Evolutionary conservation across 1,140 invertebrate genomes (phyloP).

Genomic region (Penaeus japonicus): DNA sequence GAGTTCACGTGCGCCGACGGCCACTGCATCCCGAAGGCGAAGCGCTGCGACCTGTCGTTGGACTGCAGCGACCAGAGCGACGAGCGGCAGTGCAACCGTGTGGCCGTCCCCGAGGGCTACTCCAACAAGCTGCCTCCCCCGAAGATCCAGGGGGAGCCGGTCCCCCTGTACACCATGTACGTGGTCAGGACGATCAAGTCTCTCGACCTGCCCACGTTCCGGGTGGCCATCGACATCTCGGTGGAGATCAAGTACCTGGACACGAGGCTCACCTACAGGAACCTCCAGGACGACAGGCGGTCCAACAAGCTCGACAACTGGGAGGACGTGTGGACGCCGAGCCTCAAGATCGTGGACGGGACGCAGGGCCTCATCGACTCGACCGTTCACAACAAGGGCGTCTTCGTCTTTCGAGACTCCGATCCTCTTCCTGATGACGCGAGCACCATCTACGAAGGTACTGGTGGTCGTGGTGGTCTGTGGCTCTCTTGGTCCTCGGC

Average conservation of each 20-base stretch:
- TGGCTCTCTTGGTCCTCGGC: too few species aligned
- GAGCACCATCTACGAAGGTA: constrained; percentile 37
- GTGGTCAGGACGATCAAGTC: constrained; percentile 17
- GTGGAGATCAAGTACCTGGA: too few species aligned
- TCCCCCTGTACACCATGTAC: constrained; percentile 2
- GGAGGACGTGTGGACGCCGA: constrained; percentile 3
- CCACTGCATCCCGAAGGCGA: constrained; percentile 21
- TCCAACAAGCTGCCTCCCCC: constrained; percentile 14
- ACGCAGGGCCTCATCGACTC: not conserved
- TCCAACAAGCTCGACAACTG: too few species aligned
- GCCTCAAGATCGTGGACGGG: constrained; percentile 18
- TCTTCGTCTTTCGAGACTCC: not conserved
- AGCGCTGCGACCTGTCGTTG: constrained; percentile 23
- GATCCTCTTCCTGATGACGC: constrained; percentile 24
- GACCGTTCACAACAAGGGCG: not conserved
- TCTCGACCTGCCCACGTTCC: constrained; percentile 19
- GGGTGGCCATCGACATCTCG: not conserved
- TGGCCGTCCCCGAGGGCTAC: constrained; percentile 11
- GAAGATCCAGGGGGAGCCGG: not conserved
- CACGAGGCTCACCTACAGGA: too few species aligned
- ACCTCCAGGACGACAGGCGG: too few species aligned
- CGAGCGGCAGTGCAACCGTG: constrained; percentile 29
- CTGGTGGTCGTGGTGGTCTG: too few species aligned
- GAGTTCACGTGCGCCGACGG: constrained; percentile 39
- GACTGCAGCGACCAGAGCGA: constrained; percentile 37